Conservation (phyloP, 1,140 invertebrate genomes). For the Penaeus chinensis region DNA sequence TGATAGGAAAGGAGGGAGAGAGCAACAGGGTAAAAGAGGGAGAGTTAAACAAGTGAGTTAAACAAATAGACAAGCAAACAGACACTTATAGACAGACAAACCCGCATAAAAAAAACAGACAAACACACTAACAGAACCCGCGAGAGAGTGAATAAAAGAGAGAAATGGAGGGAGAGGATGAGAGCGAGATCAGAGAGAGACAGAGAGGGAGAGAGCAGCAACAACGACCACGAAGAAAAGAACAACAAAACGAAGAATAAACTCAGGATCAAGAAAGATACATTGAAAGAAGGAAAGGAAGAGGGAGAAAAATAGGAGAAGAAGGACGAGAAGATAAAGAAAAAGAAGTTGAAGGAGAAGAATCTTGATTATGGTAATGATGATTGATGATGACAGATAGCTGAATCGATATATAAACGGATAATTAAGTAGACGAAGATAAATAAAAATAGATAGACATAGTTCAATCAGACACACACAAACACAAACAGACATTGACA, state of each 20-base stretch:
- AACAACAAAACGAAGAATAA: background rate
- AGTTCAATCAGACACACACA: background rate
- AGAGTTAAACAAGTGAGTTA: too few relatives aligned
- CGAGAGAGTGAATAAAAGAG: constrained; percentile 26
- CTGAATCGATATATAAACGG: background rate
- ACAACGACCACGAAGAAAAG: background rate
- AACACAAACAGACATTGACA: background rate
- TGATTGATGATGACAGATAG: too few relatives aligned
- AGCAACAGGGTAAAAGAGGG: background rate
- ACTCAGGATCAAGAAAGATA: background rate
- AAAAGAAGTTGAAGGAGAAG: background rate
- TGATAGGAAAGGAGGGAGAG: background rate
- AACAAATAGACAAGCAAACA: background rate
- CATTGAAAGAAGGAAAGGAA: too few relatives aligned
- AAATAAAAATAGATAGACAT: background rate
- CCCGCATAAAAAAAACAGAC: background rate
- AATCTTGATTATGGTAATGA: background rate
- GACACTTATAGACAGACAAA: background rate
- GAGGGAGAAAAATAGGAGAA: background rate
- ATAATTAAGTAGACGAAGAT: background rate
- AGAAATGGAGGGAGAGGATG: constrained; percentile 14
- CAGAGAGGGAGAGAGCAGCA: constrained; percentile 20
- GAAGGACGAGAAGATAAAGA: background rate
- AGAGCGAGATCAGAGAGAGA: background rate
- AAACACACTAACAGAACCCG: background rate